These are phyloP conservation scores for Helicolenus hilgendorfi DNA, from an alignment of 2,797 vertebrate species.

Conservation along the genomic window DNA sequence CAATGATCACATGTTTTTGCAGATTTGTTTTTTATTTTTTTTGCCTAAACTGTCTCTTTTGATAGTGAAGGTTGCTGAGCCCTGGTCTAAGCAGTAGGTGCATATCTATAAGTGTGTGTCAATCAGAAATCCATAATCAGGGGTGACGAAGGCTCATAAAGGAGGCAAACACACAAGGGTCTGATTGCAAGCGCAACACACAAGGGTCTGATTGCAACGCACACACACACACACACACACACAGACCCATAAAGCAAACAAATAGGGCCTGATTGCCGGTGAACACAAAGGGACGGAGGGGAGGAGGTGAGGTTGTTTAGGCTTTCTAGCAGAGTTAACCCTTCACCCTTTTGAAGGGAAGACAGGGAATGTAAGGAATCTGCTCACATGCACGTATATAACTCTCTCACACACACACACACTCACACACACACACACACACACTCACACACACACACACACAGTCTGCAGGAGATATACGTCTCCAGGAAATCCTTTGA, in stretches of 20 bases:
- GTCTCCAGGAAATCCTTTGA: conserved; percentile 75
- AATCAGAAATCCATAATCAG: conserved; percentile 52
- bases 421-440: conserved; percentile 47
- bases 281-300: conserved; percentile 56
- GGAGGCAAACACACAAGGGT: conserved; percentile 42
- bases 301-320: conserved; percentile 71
- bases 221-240: conserved; percentile 8
- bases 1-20: too few species aligned
- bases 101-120: conserved; percentile 14
- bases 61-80: too few species aligned
- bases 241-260: conserved; percentile 73
- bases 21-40: too few species aligned
- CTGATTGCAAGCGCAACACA: conserved; percentile 20
- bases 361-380: conserved; percentile 81
- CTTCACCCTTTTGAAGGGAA: conserved; percentile 56
- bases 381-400: conserved; percentile 44
- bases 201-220: conserved; percentile 33
- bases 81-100: neutral
- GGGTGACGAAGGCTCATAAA: conserved; percentile 42
- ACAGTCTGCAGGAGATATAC: conserved; percentile 60
- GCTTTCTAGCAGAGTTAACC: conserved; percentile 69
- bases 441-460: conserved; percentile 47
- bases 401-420: conserved; percentile 25
- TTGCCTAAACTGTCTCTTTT: too few species aligned
- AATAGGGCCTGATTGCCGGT: conserved; percentile 73